A percentile compares a stretch with the other conserved stretches of the same genome.
These are phyloP conservation scores for Moxostoma hubbsi DNA, from an alignment of 2,797 vertebrate genomes.

Conservation along the genomic window DNA sequence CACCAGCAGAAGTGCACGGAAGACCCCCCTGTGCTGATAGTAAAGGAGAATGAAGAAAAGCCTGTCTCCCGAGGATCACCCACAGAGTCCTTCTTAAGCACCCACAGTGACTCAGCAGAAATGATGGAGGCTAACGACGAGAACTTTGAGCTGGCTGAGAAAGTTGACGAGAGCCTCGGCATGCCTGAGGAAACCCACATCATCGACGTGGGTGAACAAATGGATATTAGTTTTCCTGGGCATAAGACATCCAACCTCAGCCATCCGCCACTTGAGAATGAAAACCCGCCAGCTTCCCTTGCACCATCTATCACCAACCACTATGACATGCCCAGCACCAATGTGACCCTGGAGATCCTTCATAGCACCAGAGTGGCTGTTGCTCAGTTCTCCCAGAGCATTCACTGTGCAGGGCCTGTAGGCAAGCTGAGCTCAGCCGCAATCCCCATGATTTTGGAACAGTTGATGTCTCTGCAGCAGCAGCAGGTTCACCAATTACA, in stretches of 20 bases:
- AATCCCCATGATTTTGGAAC: conserved; percentile 94
- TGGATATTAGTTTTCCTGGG: conserved; percentile 82
- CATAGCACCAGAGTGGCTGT: conserved; percentile 96
- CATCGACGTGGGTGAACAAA: conserved; percentile 78
- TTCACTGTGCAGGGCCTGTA: conserved; percentile 63
- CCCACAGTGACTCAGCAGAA: conserved; percentile 81
- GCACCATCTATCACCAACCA: conserved; percentile 72
- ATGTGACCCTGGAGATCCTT: conserved; percentile 94
- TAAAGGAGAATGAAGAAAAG: conserved; percentile 82
- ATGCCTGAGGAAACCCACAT: conserved; percentile 67
- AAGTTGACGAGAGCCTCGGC: conserved; percentile 75
- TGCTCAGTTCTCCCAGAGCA: conserved; percentile 92
- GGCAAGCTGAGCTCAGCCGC: conserved; percentile 78
- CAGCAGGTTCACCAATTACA: conserved; percentile 97
- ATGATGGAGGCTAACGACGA: conserved; percentile 82
- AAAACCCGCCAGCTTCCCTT: conserved; percentile 71
- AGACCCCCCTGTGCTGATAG: conserved; percentile 86
- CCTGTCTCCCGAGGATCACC: conserved; percentile 76
- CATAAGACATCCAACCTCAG: conserved; percentile 71
- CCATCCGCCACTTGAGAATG: conserved; percentile 67
- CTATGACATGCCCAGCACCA: conserved; percentile 89
- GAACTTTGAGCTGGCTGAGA: conserved; percentile 67
- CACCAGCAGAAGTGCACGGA: conserved; percentile 88
- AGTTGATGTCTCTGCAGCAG: conserved; percentile 92
- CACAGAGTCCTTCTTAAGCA: conserved; percentile 77